phyloP scores from a whole-genome alignment of 2,113 vertebrate genomes.

The Melanotaenia duboulayi region DNA sequence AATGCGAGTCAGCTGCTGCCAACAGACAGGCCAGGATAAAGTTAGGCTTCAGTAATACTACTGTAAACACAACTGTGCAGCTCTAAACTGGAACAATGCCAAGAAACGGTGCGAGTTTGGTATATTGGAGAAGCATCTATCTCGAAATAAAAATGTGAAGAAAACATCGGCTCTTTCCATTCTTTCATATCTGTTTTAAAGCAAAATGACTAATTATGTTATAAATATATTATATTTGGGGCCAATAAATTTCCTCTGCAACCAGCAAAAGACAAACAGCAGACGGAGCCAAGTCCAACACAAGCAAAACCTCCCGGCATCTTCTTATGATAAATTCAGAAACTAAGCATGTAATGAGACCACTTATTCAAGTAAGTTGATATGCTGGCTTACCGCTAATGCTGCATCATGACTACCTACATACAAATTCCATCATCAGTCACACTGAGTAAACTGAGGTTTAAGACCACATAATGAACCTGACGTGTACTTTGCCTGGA shows the following conservation, averaged over 20 bases:
- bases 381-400: background rate
- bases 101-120: background rate
- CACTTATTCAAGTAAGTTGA: background rate
- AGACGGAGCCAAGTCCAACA: background rate
- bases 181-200: background rate
- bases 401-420: background rate
- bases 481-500: background rate
- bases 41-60: conserved; percentile 37
- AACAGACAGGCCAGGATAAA: conserved; percentile 63
- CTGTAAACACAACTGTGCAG: conserved; percentile 38
- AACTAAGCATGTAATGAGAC: background rate
- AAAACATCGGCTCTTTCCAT: background rate
- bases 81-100: conserved; percentile 42
- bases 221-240: no score
- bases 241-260: background rate
- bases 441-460: background rate
- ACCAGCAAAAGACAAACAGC: background rate
- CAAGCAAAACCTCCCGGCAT: background rate
- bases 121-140: background rate
- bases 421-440: background rate
- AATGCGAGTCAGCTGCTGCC: conserved; percentile 50
- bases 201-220: background rate
- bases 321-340: conserved; percentile 2
- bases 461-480: background rate
- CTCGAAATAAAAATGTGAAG: conserved; percentile 1